Base-by-base conservation (phyloP, 2,888 invertebrate genomes). In the Plagodis pulveraria region DNA sequence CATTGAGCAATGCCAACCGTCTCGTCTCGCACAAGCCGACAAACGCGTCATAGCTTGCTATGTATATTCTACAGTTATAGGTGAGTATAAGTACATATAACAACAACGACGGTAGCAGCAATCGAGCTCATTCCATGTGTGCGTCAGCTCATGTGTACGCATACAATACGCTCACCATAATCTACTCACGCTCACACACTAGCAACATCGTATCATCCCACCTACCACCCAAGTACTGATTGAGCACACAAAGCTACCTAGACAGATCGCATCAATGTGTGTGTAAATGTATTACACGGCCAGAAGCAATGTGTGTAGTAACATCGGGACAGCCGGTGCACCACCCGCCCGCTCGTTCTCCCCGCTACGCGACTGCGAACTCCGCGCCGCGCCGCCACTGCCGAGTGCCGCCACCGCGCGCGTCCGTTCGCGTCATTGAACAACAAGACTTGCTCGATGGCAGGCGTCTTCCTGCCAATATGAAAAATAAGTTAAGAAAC, bases 1-100 rank as follows among this genome's bases (percentile, higher is more conserved):
- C 91, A 91, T 90, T 91, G 91, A 91, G 89, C 90, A 90, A 90
- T 90, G 88, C 89, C 89, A 90, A 91, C 87, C 83, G 89, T 89
- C 90, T 89, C 90, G 89, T 88, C 89, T 89, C 89, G 84, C 86
- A 59, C 63, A 83, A 89, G 88, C 88, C 87, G 90, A 89, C 89
- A 86, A 87, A 88, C 91, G 89, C 91, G 91, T 91, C 91, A 91
- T 90, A 88, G 84, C 81, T 87, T 82, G 86, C 89, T 88, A 87
- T 86, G 77, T 63, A 60, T 58, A 60, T 60, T 57, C 67, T 81
- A 89, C 86, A 87, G 87, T 89, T 89, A 89, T 87, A 90, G 84
- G 89, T 89, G 78, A 83, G 85, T 84, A 89, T 22, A 4, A 22
- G 22, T 89, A 87, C 83, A 89, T 84, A 86, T 79, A 73, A 77